Evolutionary conservation across 2,113 vertebrate species (phyloP).

Genomic region (Pollimyrus isidori): DNA sequence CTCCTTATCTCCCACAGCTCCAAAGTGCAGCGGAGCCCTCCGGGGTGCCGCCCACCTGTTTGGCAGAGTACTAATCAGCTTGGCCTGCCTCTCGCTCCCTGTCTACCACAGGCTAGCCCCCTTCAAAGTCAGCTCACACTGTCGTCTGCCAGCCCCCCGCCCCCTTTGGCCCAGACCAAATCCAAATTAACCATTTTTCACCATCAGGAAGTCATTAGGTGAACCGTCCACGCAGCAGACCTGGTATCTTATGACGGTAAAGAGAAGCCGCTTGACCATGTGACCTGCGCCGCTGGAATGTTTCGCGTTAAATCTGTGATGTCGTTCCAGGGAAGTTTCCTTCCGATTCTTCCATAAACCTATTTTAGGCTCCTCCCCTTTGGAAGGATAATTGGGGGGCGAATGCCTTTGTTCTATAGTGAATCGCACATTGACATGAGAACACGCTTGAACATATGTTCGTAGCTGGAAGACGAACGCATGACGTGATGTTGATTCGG

Average conservation of each 20-base stretch:
- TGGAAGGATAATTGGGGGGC: background rate
- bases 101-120: slow-evolving; percentile 7
- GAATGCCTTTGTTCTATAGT: background rate
- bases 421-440: background rate
- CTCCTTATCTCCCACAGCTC: background rate
- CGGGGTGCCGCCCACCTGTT: background rate
- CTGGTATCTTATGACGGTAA: background rate
- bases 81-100: background rate
- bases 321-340: background rate
- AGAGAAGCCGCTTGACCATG: background rate
- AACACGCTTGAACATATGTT: background rate
- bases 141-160: background rate
- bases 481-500: background rate
- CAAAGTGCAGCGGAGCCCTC: background rate
- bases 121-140: slow-evolving; percentile 36
- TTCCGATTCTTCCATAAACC: background rate
- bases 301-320: background rate
- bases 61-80: background rate
- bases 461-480: background rate
- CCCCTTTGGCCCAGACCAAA: slow-evolving; percentile 1
- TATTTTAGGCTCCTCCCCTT: background rate
- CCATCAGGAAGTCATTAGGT: slow-evolving; percentile 28
- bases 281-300: background rate
- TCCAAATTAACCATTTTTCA: slow-evolving; percentile 21
- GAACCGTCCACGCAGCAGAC: slow-evolving; percentile 32